A percentile compares a stretch with the other conserved stretches of the same genome.
phyloP scores from a whole-genome alignment of 2,888 invertebrate genomes.

The Anthrax anthrax region DNA sequence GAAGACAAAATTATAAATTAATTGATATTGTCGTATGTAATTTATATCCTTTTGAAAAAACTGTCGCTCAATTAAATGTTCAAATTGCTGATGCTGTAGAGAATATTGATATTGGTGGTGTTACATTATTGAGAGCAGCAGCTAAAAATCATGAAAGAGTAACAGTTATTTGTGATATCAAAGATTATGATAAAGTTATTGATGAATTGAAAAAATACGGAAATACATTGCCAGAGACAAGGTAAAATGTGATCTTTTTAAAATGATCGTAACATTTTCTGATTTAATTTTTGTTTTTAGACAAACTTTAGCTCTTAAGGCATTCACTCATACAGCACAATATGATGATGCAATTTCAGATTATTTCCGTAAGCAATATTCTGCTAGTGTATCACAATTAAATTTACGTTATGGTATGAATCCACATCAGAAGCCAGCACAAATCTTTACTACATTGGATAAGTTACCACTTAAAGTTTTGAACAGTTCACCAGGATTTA shows the following conservation, averaged over 20 bases:
- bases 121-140: conserved; percentile 85
- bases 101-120: conserved; percentile 95
- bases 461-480: conserved; percentile 73
- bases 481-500: conserved; percentile 93
- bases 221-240: conserved; percentile 52
- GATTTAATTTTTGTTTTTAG: conserved; percentile 32
- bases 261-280: background rate
- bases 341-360: conserved; percentile 92
- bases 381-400: conserved; percentile 59
- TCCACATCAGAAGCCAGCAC: conserved; percentile 95
- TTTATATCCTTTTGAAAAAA: conserved; percentile 87
- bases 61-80: conserved; percentile 66
- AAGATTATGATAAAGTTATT: conserved; percentile 66
- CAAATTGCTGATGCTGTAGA: conserved; percentile 82
- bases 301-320: conserved; percentile 72
- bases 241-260: conserved; percentile 10
- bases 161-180: conserved; percentile 83
- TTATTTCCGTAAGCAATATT: conserved; percentile 86
- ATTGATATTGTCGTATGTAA: conserved; percentile 90
- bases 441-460: conserved; percentile 66
- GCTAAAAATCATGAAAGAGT: conserved; percentile 95
- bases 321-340: conserved; percentile 90
- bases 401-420: conserved; percentile 92
- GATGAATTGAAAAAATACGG: conserved; percentile 53
- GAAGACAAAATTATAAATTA: conserved; percentile 60